A percentile compares a stretch with the other conserved stretches of the same genome.
phyloP scores from a whole-genome alignment of 2,797 vertebrate species.

The Argentina silus region DNA sequence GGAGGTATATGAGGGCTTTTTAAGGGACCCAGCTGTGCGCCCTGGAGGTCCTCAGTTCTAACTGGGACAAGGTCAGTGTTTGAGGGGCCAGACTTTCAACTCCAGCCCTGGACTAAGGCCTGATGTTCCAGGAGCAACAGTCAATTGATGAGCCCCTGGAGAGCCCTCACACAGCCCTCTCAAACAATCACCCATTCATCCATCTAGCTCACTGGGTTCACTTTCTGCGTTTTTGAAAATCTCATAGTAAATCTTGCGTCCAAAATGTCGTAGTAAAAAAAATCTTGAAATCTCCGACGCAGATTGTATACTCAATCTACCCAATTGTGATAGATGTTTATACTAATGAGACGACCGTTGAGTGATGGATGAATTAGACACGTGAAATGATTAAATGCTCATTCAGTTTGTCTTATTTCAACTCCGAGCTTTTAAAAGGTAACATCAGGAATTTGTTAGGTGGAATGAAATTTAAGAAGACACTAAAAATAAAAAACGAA shows the following conservation, averaged over 20 bases:
- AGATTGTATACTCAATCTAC: background rate
- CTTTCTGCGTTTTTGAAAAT: background rate
- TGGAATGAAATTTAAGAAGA: background rate
- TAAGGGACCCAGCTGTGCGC: constrained; percentile 74
- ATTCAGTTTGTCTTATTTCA: background rate
- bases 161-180: constrained; percentile 62
- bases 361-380: background rate
- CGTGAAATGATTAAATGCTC: background rate
- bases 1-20: constrained; percentile 46
- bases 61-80: constrained; percentile 62
- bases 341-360: no score
- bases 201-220: constrained; percentile 36
- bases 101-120: constrained; percentile 61
- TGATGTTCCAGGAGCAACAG: constrained; percentile 73
- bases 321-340: no score
- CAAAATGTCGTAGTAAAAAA: no score
- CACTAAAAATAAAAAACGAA: constrained; percentile 36
- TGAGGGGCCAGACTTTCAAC: constrained; percentile 52
- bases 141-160: constrained; percentile 74
- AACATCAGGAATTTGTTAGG: background rate
- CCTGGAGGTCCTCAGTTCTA: constrained; percentile 68
- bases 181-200: constrained; percentile 78
- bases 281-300: background rate
- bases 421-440: background rate
- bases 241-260: no score